Evolutionary conservation across 2,113 vertebrate species (phyloP).

Genomic region (Lycaon pictus): DNA sequence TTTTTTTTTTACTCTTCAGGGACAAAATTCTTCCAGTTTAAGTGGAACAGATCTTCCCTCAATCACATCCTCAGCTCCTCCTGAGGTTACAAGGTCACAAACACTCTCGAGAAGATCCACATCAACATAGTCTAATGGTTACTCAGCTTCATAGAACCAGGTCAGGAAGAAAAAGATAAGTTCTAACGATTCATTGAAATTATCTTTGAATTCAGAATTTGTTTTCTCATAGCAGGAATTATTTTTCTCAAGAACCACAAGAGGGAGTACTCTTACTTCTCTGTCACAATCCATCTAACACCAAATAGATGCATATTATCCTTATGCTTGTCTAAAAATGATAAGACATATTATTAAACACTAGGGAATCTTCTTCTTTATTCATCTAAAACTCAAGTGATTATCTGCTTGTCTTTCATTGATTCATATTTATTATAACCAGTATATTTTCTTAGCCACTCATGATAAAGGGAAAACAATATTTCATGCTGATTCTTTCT

Average conservation of each 20-base stretch:
- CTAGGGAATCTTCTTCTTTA: background rate
- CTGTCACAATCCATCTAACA: constrained; percentile 25
- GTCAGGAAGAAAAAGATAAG: background rate
- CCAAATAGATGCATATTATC: background rate
- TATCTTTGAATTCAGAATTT: background rate
- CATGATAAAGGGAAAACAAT: background rate
- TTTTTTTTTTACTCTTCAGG: background rate
- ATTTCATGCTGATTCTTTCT: constrained; percentile 17
- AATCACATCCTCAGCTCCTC: background rate
- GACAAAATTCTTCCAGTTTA: background rate
- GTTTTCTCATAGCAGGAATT: constrained; percentile 17
- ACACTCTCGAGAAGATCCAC: background rate
- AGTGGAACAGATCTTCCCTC: background rate
- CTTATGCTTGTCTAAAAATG: constrained; percentile 22
- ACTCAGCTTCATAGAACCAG: background rate
- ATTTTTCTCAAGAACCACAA: constrained; percentile 78
- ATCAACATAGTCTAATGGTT: background rate
- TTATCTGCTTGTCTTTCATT: constrained; percentile 54
- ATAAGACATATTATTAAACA: constrained; percentile 47
- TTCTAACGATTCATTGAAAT: background rate
- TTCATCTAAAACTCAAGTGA: constrained; percentile 43
- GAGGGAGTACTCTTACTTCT: constrained; percentile 80
- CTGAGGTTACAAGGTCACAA: background rate
- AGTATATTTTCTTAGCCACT: constrained; percentile 13
- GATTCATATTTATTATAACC: constrained; percentile 45